phyloP scores from a whole-genome alignment of 2,888 invertebrate genomes.

The Pristionchus maxplancki region DNA sequence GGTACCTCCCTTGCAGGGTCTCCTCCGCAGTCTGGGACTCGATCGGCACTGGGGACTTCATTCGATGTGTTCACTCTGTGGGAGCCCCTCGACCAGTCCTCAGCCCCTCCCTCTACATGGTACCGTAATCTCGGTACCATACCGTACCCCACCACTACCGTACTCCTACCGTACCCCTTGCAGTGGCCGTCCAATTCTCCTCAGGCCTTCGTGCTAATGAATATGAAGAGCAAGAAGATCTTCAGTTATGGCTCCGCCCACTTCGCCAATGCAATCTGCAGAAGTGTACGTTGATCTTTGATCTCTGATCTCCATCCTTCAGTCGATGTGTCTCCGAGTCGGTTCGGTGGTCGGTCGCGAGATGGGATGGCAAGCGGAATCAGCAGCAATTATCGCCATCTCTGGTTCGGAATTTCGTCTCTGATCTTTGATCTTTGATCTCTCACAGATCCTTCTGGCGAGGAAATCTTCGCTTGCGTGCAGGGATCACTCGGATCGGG shows the following conservation, averaged over 20 bases:
- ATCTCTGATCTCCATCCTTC: neutral
- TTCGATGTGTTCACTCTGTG: constrained; percentile 47
- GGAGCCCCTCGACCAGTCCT: constrained; percentile 40
- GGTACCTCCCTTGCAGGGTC: neutral
- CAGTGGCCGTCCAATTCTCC: constrained; percentile 46
- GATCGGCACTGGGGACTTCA: constrained; percentile 47
- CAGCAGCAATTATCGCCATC: constrained; percentile 47
- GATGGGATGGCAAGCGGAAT: constrained; percentile 27
- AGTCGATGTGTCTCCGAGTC: constrained; percentile 46
- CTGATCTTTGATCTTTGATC: constrained; percentile 27
- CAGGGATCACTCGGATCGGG: constrained; percentile 39
- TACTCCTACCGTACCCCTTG: constrained; percentile 9
- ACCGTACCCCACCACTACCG: constrained; percentile 12
- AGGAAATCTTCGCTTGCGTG: constrained; percentile 45
- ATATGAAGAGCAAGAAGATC: constrained; percentile 16
- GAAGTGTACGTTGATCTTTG: constrained; percentile 25
- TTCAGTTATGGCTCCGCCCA: constrained; percentile 46
- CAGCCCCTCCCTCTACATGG: constrained; percentile 9
- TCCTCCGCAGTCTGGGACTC: constrained; percentile 50
- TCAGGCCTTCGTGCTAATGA: constrained; percentile 24
- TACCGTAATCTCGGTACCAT: constrained; percentile 3
- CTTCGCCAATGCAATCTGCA: constrained; percentile 42
- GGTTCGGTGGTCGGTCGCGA: constrained; percentile 20
- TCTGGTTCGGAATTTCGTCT: neutral
- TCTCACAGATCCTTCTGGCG: constrained; percentile 35